Conservation (phyloP, 1,140 invertebrate genomes). For the Diachasmimorpha longicaudata region DNA sequence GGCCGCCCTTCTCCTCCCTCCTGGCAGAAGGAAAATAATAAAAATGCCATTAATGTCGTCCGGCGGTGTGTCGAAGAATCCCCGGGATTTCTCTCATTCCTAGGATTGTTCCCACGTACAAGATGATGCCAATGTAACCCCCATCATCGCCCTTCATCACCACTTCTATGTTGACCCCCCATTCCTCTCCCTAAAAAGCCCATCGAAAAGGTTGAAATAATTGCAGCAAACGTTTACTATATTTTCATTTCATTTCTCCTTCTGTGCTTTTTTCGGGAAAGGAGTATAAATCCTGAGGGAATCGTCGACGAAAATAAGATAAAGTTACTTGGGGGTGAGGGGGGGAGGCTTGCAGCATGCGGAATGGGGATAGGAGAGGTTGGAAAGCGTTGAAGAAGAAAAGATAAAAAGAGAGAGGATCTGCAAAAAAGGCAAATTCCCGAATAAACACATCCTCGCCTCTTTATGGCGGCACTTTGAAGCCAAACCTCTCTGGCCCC, state of each 20-base stretch:
- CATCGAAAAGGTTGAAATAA: background rate
- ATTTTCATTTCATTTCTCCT: conserved; percentile 12
- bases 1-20: conserved; percentile 17
- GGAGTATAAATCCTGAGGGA: conserved; percentile 55
- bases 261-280: conserved; percentile 23
- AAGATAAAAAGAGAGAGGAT: conserved; percentile 23
- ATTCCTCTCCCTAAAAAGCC: background rate
- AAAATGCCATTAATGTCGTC: conserved; percentile 61
- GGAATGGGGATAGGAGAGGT: background rate
- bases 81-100: conserved; percentile 18
- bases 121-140: conserved; percentile 27
- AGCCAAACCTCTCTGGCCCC: conserved; percentile 19
- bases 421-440: conserved; percentile 56
- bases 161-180: background rate
- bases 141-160: conserved; percentile 7
- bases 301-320: conserved; percentile 60
- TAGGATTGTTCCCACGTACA: background rate
- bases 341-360: background rate
- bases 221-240: background rate
- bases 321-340: conserved; percentile 47
- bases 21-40: conserved; percentile 51
- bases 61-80: background rate
- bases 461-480: conserved; percentile 56
- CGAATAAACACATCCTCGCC: conserved; percentile 62
- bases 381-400: background rate